phyloP scores from a whole-genome alignment of 2,797 vertebrate species.

The Ataeniobius toweri region DNA sequence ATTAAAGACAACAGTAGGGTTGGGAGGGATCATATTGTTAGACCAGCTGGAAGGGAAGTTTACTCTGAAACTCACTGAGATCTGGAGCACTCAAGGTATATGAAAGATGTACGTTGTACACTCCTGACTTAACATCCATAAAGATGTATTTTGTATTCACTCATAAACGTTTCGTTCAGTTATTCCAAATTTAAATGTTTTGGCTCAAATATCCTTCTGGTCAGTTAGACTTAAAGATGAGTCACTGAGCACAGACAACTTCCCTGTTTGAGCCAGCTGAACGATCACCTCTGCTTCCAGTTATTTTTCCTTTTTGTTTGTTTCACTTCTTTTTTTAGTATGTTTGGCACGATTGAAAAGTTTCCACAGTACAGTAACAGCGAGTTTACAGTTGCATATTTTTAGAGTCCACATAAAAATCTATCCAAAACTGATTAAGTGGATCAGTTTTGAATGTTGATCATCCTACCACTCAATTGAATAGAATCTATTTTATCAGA shows the following conservation, averaged over 20 bases:
- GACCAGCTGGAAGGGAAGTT: conserved; percentile 36
- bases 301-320: background rate
- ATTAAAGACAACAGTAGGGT: conserved; percentile 33
- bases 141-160: background rate
- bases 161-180: conserved; percentile 8
- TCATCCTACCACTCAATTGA: too few species aligned
- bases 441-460: background rate
- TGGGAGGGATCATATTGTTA: conserved; percentile 31
- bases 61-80: conserved; percentile 22
- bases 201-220: background rate
- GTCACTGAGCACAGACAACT: background rate
- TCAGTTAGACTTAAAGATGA: conserved; percentile 9
- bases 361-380: background rate
- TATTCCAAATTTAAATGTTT: conserved; percentile 1
- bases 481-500: background rate
- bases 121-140: conserved; percentile 15
- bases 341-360: conserved; percentile 13
- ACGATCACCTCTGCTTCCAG: background rate
- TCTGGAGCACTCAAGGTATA: conserved; percentile 25
- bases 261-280: conserved; percentile 4
- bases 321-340: conserved; percentile 54
- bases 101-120: conserved; percentile 15
- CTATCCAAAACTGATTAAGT: conserved; percentile 13
- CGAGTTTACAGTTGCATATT: background rate
- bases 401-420: conserved; percentile 3